A percentile compares a stretch with the other conserved stretches of the same genome.
phyloP scores from a whole-genome alignment of 2,113 vertebrate species.

The Phycodurus eques region DNA sequence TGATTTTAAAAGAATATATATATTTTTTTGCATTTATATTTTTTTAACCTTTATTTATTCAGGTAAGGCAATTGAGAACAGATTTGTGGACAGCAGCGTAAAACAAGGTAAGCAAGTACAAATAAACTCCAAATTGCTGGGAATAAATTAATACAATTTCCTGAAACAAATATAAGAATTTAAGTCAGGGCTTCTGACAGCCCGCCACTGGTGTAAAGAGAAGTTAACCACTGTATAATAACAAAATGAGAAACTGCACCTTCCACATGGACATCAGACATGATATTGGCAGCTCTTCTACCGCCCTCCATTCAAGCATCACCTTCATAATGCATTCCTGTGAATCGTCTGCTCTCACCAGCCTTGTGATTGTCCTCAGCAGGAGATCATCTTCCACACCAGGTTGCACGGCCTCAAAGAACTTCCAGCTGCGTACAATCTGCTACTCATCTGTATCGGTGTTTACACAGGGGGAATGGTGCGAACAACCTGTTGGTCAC shows the following conservation, averaged over 20 bases:
- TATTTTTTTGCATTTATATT: no score
- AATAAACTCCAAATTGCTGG: not conserved
- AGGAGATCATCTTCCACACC: conserved; percentile 24
- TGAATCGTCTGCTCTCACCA: conserved; percentile 15
- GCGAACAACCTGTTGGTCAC: conserved; percentile 25
- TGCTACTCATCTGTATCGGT: conserved; percentile 21
- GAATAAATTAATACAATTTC: not conserved
- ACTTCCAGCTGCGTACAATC: conserved; percentile 35
- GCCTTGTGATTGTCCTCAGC: conserved; percentile 15
- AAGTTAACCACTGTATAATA: no score
- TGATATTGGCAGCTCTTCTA: conserved; percentile 28
- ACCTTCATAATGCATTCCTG: conserved; percentile 4
- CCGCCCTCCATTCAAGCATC: conserved; percentile 14
- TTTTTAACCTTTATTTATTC: no score
- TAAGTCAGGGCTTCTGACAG: not conserved
- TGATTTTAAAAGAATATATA: no score
- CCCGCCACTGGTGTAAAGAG: no score
- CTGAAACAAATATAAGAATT: not conserved
- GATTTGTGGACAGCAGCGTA: no score
- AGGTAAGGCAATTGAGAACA: no score
- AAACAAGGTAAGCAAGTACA: no score
- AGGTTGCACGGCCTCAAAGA: conserved; percentile 14
- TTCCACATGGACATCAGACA: conserved; percentile 17
- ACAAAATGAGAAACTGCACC: no score
- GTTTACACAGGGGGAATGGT: conserved; percentile 36